Evolutionary conservation across 2,113 vertebrate species (phyloP), one percentile per base, ranked within the genome.

Genomic region (Dinomys branickii): DNA sequence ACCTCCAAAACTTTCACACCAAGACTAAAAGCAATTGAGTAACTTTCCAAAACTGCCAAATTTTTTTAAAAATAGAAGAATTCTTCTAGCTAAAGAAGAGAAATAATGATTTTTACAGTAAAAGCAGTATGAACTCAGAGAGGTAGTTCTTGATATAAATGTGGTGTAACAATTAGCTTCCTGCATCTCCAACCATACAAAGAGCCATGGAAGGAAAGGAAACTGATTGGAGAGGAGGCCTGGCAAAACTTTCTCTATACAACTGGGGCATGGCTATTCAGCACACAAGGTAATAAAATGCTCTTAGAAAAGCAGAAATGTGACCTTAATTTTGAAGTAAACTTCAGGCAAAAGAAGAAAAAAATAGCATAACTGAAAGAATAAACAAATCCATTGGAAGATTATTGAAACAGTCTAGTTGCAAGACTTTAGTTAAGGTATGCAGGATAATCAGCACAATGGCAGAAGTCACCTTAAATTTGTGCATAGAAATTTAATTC

Each of bases 371-470:
- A 50, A 52, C 11, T 4, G 13, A 95, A 71, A 67, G 8, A 71
- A 83, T 77, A 88, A 83, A 35, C 11, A 96, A 12, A 87, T 65
- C 41, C 77, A 28, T 28, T 86, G 26, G n/a, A 78, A 95, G 95
- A 85, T 7, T 47, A 50, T 14, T 73, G 10, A 47, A 80, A 56
- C 35, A 69, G 61, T 85, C 52, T 44, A 81, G 38, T 22, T 90
- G 13, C 8, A 59, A 67, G 38, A 38, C 33, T 56, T 58, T 35
- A 50, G 26, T 7, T 38, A 85, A 82, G 3, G 20, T 47, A 30
- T n/a, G 5, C 30, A 44, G 24, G 16, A 69, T 65, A 17, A 81
- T 69, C 9, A 90, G 52, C 30, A 75, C 24, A 26, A 24, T 19
- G 30, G 4, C 65, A 44, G 14, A 93, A 92, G 82, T 54, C 33